Conservation (phyloP, 2,888 invertebrate species). For the Orgyia antiqua region DNA sequence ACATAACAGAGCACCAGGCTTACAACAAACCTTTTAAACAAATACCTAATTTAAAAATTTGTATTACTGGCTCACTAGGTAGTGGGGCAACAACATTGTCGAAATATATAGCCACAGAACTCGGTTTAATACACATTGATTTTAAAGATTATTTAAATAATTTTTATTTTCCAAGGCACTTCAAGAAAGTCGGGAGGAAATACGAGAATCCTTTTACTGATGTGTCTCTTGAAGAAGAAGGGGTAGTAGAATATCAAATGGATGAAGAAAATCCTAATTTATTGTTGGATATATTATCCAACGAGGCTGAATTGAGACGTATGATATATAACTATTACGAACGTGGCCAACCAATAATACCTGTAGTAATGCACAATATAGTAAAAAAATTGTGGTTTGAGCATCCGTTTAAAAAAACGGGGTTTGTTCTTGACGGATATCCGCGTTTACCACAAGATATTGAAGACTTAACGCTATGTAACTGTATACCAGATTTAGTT, state of each 20-base stretch:
- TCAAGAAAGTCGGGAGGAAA: conserved; percentile 58
- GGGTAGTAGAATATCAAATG: conserved; percentile 47
- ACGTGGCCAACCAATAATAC: conserved; percentile 61
- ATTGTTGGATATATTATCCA: conserved; percentile 43
- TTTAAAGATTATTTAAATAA: conserved; percentile 57
- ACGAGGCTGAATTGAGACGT: conserved; percentile 53
- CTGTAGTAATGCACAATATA: conserved; percentile 57
- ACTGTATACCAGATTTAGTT: conserved; percentile 78
- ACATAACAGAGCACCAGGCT: conserved; percentile 68
- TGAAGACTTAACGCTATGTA: conserved; percentile 66
- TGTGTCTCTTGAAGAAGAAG: conserved; percentile 47
- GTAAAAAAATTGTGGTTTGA: conserved; percentile 73
- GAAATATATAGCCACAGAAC: conserved; percentile 69
- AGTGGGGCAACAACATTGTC: conserved; percentile 75
- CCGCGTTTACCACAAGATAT: conserved; percentile 77
- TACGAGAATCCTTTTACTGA: conserved; percentile 62
- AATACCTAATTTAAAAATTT: conserved; percentile 75
- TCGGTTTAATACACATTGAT: conserved; percentile 74
- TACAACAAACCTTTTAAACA: conserved; percentile 54
- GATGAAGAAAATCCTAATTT: conserved; percentile 53
- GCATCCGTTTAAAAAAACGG: conserved; percentile 61
- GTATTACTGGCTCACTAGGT: conserved; percentile 75
- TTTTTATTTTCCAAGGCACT: conserved; percentile 56
- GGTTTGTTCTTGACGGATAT: conserved; percentile 80
- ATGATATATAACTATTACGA: conserved; percentile 69